Conservation (phyloP, 2,113 vertebrate species). For the Labeo rohita region DNA sequence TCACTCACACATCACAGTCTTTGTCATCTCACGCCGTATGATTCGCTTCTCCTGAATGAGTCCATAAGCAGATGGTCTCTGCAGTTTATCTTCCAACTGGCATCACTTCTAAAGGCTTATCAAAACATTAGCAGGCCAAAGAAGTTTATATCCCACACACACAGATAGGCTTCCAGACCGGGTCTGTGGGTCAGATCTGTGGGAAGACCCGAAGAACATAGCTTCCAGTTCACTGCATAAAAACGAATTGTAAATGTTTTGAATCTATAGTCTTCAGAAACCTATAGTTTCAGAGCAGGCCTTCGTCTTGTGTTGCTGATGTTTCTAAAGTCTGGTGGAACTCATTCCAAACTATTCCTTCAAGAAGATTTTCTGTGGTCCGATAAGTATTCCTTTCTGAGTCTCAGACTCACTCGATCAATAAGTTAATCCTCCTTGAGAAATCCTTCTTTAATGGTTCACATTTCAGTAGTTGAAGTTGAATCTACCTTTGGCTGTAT, state of each 20-base stretch:
- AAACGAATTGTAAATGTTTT: neutral
- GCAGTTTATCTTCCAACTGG: constrained; percentile 44
- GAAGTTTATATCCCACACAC: constrained; percentile 13
- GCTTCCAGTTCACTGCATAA: constrained; percentile 56
- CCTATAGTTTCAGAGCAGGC: too few species aligned
- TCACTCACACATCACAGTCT: neutral
- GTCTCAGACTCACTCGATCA: neutral
- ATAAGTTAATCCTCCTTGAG: constrained; percentile 1
- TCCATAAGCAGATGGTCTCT: constrained; percentile 64
- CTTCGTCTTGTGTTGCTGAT: neutral
- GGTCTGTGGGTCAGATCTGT: constrained; percentile 68
- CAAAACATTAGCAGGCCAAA: constrained; percentile 59
- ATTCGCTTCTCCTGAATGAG: constrained; percentile 66
- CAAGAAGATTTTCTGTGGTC: constrained; percentile 24
- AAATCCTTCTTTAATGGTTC: constrained; percentile 28
- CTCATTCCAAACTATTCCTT: neutral
- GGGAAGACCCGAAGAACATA: constrained; percentile 7
- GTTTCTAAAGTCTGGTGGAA: neutral
- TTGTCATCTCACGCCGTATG: constrained; percentile 32
- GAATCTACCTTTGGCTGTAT: neutral
- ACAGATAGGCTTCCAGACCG: constrained; percentile 20
- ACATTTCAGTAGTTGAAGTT: neutral
- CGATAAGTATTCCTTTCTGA: constrained; percentile 7
- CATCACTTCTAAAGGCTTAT: constrained; percentile 67
- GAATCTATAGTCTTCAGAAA: neutral